Conservation (phyloP, 2,888 invertebrate genomes). For the Apotomis capreana region DNA sequence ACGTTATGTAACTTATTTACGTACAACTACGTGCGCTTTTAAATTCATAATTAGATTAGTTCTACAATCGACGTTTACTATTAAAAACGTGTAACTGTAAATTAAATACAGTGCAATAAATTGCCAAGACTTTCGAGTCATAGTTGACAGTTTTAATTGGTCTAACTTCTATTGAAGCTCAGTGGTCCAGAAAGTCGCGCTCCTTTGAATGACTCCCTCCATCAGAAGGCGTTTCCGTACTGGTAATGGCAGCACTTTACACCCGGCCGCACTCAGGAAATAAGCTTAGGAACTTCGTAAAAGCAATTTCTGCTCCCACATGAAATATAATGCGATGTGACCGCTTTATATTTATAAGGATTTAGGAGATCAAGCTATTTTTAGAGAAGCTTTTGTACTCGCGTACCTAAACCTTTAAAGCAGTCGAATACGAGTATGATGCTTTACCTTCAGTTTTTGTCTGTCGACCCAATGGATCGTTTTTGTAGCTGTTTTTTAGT, state of each 20-base stretch:
- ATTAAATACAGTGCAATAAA: background rate
- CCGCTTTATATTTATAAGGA: constrained; percentile 81
- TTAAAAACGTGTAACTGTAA: too few relatives aligned
- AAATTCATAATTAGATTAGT: too few relatives aligned
- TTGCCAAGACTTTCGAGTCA: constrained; percentile 16
- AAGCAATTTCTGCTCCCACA: constrained; percentile 80
- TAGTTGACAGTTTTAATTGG: constrained; percentile 43
- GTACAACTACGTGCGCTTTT: too few relatives aligned
- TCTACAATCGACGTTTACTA: too few relatives aligned
- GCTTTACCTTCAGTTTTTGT: background rate
- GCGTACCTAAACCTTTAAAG: constrained; percentile 26
- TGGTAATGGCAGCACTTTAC: constrained; percentile 81
- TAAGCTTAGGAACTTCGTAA: constrained; percentile 83
- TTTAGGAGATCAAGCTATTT: constrained; percentile 70
- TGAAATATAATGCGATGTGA: constrained; percentile 80
- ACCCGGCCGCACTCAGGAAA: constrained; percentile 79
- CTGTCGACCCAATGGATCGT: background rate
- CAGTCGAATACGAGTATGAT: background rate
- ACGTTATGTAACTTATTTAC: too few relatives aligned
- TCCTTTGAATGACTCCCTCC: constrained; percentile 72
- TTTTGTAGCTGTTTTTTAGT: background rate
- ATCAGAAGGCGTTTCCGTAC: constrained; percentile 59
- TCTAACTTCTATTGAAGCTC: constrained; percentile 67
- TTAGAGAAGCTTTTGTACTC: constrained; percentile 58
- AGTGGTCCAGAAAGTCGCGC: constrained; percentile 70